These are phyloP conservation scores for Chrysolina oricalcia DNA, from an alignment of 2,888 invertebrate species.

Conservation along the genomic window DNA sequence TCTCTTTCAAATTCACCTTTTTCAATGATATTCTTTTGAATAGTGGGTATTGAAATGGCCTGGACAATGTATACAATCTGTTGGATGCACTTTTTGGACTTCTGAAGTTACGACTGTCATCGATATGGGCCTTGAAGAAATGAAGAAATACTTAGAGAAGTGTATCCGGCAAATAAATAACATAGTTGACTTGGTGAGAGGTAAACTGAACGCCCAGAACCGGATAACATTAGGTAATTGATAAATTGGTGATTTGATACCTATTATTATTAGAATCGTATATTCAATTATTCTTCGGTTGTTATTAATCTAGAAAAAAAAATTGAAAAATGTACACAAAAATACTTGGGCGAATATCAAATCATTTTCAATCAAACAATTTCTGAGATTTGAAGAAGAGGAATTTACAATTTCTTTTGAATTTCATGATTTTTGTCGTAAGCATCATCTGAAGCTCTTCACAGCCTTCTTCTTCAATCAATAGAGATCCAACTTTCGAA, in stretches of 20 bases:
- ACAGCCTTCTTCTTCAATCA: too few species aligned
- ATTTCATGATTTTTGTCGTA: too few species aligned
- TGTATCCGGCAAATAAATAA: slow-evolving; percentile 86
- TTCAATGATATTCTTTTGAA: neutral
- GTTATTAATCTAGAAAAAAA: too few species aligned
- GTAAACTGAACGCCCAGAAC: slow-evolving; percentile 88
- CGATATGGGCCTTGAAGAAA: slow-evolving; percentile 73
- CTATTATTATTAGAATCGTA: neutral
- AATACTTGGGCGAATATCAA: too few species aligned
- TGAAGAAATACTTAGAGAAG: slow-evolving; percentile 79
- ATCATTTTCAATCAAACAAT: too few species aligned
- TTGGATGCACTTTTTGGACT: slow-evolving; percentile 93
- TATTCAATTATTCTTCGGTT: neutral
- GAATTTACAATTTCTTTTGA: too few species aligned
- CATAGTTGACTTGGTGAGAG: slow-evolving; percentile 89
- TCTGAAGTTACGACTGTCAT: slow-evolving; percentile 89
- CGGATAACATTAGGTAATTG: slow-evolving; percentile 84
- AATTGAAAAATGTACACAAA: too few species aligned
- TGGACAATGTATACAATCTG: slow-evolving; percentile 89
- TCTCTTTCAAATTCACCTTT: neutral
- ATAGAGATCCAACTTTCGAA: too few species aligned
- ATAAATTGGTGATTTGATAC: neutral
- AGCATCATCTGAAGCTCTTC: too few species aligned
- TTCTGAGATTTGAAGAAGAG: too few species aligned
- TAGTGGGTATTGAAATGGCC: slow-evolving; percentile 94